Evolutionary conservation across 2,888 invertebrate species (phyloP).

Genomic region (Clanis bilineata): DNA sequence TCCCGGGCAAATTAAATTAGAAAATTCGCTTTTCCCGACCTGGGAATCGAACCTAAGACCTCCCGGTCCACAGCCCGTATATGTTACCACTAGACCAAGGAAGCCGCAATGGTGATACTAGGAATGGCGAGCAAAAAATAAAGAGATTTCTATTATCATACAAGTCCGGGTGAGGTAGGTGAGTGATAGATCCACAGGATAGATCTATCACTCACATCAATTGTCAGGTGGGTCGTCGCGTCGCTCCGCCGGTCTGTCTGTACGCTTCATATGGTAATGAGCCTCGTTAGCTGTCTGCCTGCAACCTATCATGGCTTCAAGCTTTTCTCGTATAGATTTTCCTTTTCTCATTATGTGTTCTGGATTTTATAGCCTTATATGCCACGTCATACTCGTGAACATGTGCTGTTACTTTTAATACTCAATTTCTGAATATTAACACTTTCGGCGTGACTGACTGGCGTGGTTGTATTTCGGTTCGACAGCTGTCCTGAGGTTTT

Average conservation of each 20-base stretch:
- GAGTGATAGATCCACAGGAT: not conserved
- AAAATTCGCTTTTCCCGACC: no score
- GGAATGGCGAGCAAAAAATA: not conserved
- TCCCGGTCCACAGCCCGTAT: no score
- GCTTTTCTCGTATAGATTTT: not conserved
- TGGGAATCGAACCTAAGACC: no score
- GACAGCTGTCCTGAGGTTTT: no score
- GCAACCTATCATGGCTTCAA: not conserved
- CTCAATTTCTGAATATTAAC: not conserved
- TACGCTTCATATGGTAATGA: not conserved
- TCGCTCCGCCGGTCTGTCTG: not conserved
- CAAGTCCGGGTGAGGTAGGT: not conserved
- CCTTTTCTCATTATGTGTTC: not conserved
- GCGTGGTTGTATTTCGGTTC: no score
- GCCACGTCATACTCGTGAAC: not conserved
- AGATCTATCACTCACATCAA: no score
- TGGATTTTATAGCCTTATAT: not conserved
- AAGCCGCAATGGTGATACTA: no score
- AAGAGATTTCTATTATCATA: not conserved
- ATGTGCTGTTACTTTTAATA: not conserved
- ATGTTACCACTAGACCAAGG: no score
- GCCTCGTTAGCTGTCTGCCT: not conserved
- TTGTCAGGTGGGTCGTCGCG: not conserved
- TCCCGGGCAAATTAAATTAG: no score
- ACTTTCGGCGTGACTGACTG: no score